A percentile compares a stretch with the other conserved stretches of the same genome.
Evolutionary conservation across 2,888 invertebrate genomes (phyloP).

Genomic region (Hemithea aestivaria): DNA sequence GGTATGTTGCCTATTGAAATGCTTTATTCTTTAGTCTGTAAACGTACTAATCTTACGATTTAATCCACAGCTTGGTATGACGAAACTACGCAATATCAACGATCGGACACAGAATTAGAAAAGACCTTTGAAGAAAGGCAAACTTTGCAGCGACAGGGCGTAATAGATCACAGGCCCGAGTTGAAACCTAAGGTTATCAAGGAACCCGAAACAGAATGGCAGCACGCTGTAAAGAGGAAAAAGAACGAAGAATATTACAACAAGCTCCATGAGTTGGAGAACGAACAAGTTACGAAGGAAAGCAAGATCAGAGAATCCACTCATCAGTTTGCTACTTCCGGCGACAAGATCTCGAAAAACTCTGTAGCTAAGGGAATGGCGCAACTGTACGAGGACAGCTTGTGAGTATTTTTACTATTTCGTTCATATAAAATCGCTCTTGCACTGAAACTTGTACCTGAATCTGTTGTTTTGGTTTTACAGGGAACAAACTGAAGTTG

Average conservation of each 20-base stretch:
- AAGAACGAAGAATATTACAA: constrained; percentile 91
- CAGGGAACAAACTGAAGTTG: constrained; percentile 82
- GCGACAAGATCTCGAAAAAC: constrained; percentile 86
- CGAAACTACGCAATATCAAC: constrained; percentile 91
- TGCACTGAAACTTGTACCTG: no score
- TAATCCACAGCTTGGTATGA: constrained; percentile 90
- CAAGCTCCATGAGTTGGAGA: constrained; percentile 90
- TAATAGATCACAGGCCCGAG: constrained; percentile 81
- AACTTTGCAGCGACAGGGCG: constrained; percentile 82
- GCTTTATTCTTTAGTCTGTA: constrained; percentile 14
- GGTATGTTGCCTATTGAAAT: constrained; percentile 55
- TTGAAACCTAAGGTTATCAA: constrained; percentile 83
- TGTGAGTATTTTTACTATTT: constrained; percentile 81
- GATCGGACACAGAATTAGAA: constrained; percentile 90
- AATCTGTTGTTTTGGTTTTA: constrained; percentile 23
- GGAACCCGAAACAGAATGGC: constrained; percentile 91
- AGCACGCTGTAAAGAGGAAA: constrained; percentile 88
- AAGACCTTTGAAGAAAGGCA: constrained; percentile 93
- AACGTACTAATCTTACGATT: constrained; percentile 30
- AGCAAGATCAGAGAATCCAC: constrained; percentile 85
- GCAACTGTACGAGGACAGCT: constrained; percentile 88
- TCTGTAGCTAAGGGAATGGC: constrained; percentile 93
- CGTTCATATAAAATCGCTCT: no score
- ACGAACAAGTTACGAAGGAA: constrained; percentile 91
- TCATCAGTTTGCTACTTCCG: constrained; percentile 91